Evolutionary conservation across 1,140 invertebrate genomes (phyloP), one percentile per base, ranked within the genome.

Genomic region (Drosophila lini): DNA sequence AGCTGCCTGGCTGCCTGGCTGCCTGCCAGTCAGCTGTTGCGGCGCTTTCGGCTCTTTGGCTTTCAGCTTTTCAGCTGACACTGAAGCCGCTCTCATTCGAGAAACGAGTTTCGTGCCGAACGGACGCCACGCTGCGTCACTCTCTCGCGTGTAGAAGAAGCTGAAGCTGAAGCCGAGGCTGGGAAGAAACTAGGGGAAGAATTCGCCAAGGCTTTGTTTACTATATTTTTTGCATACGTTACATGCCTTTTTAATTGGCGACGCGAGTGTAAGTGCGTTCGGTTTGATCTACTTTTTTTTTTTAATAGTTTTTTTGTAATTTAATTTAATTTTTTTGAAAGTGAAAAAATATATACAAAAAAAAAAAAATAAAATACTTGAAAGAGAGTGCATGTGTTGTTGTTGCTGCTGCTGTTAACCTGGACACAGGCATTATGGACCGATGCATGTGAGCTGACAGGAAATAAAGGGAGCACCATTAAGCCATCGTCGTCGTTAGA

Each of bases 371-470:
- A 15, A 36, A 31, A 22, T 47, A 56, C 31, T 58, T 11, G 36
- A 48, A 41, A 57, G 36, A 13, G 25, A 47, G 68, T 48, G 59
- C 22, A 34, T 74, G 45, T 40, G 44, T 32, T n/a, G 53, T 19
- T 10, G 10, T 36, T 9, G 44, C 60, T 28, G 44, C 6, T 55
- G 34, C 52, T 74, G 40, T 77, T 52, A 25, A 75, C 71, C 40
- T 67, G 44, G 47, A 22, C 31, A 67, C 44, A 67, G 61, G 64
- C 65, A 58, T 67, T 76, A 45, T 47, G 41, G 44, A 70, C 45
- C 65, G 63, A 65, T 86, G 83, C 80, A 82, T 88, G 83, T 88
- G 83, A 88, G 83, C 84, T 89, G 76, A 78, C 80, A 88, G 83
- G 84, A 88, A 88, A 59, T 65, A 69, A 83, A 65, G 62, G 63